Percentiles rank a stretch among this genome's conserved stretches.
phyloP scores from a whole-genome alignment of 1,140 invertebrate genomes.

The Anastrepha ludens region DNA sequence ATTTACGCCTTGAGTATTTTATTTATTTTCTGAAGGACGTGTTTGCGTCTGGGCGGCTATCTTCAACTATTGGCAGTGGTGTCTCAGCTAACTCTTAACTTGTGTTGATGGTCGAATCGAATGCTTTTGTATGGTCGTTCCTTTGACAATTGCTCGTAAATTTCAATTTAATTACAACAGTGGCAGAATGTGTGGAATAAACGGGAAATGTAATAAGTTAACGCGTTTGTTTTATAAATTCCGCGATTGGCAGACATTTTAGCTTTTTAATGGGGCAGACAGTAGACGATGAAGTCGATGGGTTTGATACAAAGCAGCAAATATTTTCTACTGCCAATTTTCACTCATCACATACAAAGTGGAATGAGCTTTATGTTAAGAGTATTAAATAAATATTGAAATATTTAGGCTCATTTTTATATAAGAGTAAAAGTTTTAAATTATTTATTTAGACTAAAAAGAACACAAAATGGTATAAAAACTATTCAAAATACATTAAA shows the following conservation, averaged over 20 bases:
- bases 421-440: too few species aligned
- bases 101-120: not conserved
- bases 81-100: not conserved
- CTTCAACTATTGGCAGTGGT: not conserved
- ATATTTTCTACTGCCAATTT: too few species aligned
- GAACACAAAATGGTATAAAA: too few species aligned
- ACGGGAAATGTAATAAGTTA: constrained; percentile 28
- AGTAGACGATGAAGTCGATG: too few species aligned
- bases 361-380: too few species aligned
- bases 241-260: constrained; percentile 47
- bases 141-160: constrained; percentile 38
- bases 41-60: not conserved
- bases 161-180: constrained; percentile 47
- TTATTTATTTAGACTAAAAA: too few species aligned
- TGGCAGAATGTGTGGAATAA: constrained; percentile 37
- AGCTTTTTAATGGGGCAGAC: not conserved
- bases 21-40: constrained; percentile 23
- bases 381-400: too few species aligned
- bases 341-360: too few species aligned
- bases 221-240: constrained; percentile 45
- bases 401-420: too few species aligned
- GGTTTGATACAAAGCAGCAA: too few species aligned
- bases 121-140: constrained; percentile 35
- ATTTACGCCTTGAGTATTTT: not conserved
- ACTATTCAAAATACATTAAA: too few species aligned